These are phyloP conservation scores for Nipponia nippon DNA, from an alignment of 2,113 vertebrate genomes.

Conservation along the genomic window DNA sequence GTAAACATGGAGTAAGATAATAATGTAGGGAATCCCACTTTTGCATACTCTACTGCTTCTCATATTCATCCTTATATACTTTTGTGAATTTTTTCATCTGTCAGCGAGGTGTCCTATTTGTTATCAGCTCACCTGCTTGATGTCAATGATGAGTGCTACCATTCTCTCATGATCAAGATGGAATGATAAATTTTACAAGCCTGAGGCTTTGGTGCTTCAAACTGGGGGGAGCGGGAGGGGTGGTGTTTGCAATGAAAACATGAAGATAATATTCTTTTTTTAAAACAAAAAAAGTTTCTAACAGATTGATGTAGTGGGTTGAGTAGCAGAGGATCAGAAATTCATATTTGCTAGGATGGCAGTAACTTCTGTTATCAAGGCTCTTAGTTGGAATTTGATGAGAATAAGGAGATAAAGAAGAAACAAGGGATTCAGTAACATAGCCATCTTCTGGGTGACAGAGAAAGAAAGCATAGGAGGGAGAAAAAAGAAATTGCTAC, in stretches of 20 bases:
- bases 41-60: not conserved
- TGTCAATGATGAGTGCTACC: not conserved
- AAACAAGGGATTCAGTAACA: not conserved
- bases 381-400: not conserved
- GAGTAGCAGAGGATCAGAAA: not conserved
- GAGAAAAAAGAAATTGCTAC: not conserved
- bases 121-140: not conserved
- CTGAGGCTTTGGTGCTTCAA: not conserved
- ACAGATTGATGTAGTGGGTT: not conserved
- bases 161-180: not conserved
- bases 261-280: not conserved
- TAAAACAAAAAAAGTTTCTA: not conserved
- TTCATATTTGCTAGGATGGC: not conserved
- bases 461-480: not conserved
- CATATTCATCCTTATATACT: not conserved
- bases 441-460: not conserved
- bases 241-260: not conserved
- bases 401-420: not conserved
- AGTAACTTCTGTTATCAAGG: not conserved
- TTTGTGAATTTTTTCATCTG: not conserved
- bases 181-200: not conserved
- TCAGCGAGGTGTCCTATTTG: not conserved
- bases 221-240: fast-evolving
- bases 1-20: not conserved
- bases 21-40: not conserved